These are phyloP conservation scores for Heliconius hewitsoni DNA, from an alignment of 1,140 invertebrate species.

Conservation along the genomic window DNA sequence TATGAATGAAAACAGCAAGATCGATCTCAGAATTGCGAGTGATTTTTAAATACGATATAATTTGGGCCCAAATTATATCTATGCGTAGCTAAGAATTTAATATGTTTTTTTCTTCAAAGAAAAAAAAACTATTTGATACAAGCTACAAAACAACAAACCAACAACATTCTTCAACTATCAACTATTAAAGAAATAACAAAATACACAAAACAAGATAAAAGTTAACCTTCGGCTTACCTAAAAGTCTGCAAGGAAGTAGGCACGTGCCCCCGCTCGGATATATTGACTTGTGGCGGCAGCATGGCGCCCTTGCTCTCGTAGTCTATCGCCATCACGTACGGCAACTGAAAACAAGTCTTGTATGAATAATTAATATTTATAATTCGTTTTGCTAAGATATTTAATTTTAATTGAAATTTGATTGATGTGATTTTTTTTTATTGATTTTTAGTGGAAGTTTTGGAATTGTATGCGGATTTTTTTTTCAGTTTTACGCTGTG, in stretches of 20 bases:
- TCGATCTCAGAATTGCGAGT: too few relatives aligned
- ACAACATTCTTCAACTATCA: neutral
- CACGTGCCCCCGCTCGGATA: slow-evolving; percentile 88
- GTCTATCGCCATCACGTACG: slow-evolving; percentile 89
- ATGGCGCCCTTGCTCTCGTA: slow-evolving; percentile 89
- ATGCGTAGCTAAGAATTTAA: too few relatives aligned
- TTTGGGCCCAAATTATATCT: too few relatives aligned
- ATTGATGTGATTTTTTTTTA: neutral
- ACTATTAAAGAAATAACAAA: neutral
- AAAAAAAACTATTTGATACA: too few relatives aligned
- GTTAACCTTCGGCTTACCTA: slow-evolving; percentile 72
- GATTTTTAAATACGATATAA: too few relatives aligned
- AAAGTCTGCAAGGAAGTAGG: slow-evolving; percentile 89
- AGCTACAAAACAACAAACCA: neutral
- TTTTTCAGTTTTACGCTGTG: too few relatives aligned
- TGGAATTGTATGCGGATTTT: too few relatives aligned
- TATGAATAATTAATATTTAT: slow-evolving; percentile 30
- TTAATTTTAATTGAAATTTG: neutral
- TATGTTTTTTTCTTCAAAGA: too few relatives aligned
- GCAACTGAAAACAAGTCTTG: slow-evolving; percentile 81
- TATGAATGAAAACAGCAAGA: too few relatives aligned
- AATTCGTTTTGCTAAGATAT: neutral
- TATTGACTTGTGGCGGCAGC: slow-evolving; percentile 89
- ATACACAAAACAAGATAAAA: neutral
- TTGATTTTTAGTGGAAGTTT: neutral